These are phyloP conservation scores for Dendronephthya gigantea DNA, from an alignment of 64 coral and sea anemone genomes.

Conservation along the genomic window DNA sequence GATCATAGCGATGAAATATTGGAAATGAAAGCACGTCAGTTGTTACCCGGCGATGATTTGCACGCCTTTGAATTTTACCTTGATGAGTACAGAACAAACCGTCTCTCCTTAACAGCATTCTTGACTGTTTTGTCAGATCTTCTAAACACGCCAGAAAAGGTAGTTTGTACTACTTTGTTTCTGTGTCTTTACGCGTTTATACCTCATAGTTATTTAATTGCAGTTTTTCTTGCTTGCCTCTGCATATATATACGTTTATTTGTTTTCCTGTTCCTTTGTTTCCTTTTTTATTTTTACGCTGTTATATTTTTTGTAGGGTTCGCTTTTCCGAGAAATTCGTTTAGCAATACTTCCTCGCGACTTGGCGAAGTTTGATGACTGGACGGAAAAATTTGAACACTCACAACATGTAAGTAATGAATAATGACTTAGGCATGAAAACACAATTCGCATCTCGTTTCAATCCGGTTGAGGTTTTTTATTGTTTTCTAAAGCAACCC, in stretches of 20 bases:
- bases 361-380: not conserved
- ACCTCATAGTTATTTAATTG: too few relatives aligned
- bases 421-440: too few relatives aligned
- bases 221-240: too few relatives aligned
- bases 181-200: not conserved
- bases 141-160: constrained; percentile 68
- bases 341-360: not conserved
- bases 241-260: not conserved
- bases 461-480: too few relatives aligned
- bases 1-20: constrained; percentile 25
- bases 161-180: not conserved
- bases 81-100: constrained; percentile 55
- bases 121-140: constrained; percentile 74
- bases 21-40: constrained; percentile 59
- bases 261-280: not conserved
- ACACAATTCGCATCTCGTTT: too few relatives aligned
- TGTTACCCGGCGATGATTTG: constrained; percentile 61
- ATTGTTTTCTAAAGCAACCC: too few relatives aligned
- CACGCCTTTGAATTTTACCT: constrained; percentile 68
- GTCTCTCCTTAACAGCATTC: constrained; percentile 50
- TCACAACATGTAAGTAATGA: not conserved
- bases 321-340: not conserved
- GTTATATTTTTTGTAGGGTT: too few relatives aligned
- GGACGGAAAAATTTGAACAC: not conserved
- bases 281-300: not conserved